Evolutionary conservation across 2,888 invertebrate genomes (phyloP).

Genomic region (Melanostoma mellinum): DNA sequence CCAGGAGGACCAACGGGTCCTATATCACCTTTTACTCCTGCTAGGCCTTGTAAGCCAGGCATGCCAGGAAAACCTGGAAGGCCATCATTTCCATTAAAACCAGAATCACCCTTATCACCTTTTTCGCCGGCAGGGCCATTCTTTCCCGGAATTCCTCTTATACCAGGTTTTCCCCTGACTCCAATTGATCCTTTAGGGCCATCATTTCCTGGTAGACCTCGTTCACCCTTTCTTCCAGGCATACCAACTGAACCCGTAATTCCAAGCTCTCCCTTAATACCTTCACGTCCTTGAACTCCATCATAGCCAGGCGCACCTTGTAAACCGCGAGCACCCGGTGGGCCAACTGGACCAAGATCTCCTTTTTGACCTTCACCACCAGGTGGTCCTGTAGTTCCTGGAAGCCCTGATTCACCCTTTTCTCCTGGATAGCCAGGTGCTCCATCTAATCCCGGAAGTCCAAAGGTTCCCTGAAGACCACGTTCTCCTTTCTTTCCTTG

Average conservation of each 20-base stretch:
- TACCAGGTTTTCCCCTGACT: slow-evolving; percentile 85
- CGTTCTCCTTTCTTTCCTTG: slow-evolving; percentile 80
- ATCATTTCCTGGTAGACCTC: slow-evolving; percentile 87
- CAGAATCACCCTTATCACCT: slow-evolving; percentile 85
- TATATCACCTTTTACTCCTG: slow-evolving; percentile 83
- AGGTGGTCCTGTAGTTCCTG: slow-evolving; percentile 83
- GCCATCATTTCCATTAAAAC: slow-evolving; percentile 83
- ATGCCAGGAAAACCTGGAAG: slow-evolving; percentile 85
- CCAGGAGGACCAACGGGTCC: slow-evolving; percentile 79
- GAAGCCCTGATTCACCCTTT: slow-evolving; percentile 87
- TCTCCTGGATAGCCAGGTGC: slow-evolving; percentile 88
- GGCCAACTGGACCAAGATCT: slow-evolving; percentile 84
- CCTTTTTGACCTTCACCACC: slow-evolving; percentile 83
- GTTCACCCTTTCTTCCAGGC: slow-evolving; percentile 84
- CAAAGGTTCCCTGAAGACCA: slow-evolving; percentile 73
- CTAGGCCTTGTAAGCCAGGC: slow-evolving; percentile 84
- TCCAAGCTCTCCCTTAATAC: slow-evolving; percentile 85
- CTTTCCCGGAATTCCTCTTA: slow-evolving; percentile 84
- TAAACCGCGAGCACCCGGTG: slow-evolving; percentile 82
- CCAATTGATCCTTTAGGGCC: slow-evolving; percentile 88
- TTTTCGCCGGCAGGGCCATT: slow-evolving; percentile 86
- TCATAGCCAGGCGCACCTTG: slow-evolving; percentile 86
- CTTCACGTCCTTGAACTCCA: slow-evolving; percentile 86
- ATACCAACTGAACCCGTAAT: slow-evolving; percentile 82
- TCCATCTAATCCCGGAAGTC: slow-evolving; percentile 85